phyloP scores from a whole-genome alignment of 2,888 invertebrate species.

The Lasioglossum villosulum region DNA sequence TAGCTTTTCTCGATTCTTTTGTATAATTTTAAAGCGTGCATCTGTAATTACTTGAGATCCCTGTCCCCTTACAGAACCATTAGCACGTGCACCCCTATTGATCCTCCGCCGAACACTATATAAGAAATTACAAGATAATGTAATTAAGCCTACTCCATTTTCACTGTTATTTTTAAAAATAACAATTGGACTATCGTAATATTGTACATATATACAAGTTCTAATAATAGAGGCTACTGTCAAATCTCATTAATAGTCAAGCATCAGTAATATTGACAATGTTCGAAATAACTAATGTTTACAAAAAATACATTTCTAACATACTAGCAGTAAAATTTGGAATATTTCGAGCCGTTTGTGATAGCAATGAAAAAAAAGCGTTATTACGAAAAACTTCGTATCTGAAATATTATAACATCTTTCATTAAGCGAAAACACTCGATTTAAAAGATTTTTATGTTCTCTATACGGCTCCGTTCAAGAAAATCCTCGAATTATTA shows the following conservation, averaged over 20 bases:
- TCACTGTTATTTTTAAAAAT: neutral
- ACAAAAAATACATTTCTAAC: neutral
- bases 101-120: constrained; percentile 71
- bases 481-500: neutral
- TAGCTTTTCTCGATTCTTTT: constrained; percentile 91
- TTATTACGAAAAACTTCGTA: neutral
- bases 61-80: constrained; percentile 69
- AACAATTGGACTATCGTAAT: neutral
- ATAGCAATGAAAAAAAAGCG: neutral
- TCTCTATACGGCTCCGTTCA: neutral
- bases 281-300: neutral
- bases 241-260: neutral
- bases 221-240: neutral
- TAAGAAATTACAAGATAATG: neutral
- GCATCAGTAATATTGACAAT: neutral
- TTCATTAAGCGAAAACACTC: neutral
- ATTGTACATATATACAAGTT: neutral
- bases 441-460: neutral
- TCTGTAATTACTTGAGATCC: constrained; percentile 85
- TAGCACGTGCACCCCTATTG: constrained; percentile 67
- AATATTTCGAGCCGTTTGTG: neutral
- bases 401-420: neutral
- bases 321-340: neutral
- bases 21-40: constrained; percentile 92
- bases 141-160: neutral